Percentiles rank a stretch among this genome's conserved stretches.
Evolutionary conservation across 1,140 invertebrate species (phyloP).

Genomic region (Sycobia sp.): DNA sequence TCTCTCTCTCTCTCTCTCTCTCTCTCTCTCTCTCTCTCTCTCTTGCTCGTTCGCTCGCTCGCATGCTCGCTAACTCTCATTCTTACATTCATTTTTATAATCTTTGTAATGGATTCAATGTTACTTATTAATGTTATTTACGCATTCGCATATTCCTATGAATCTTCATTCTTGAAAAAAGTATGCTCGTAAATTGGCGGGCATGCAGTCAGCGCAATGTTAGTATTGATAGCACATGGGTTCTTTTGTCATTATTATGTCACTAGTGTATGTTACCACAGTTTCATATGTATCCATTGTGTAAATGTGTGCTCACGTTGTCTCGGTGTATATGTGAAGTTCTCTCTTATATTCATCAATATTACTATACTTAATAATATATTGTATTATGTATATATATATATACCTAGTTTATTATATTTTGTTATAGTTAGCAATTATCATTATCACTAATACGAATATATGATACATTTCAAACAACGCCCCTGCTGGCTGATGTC

Average conservation of each 20-base stretch:
- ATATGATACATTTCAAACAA: slow-evolving; percentile 64
- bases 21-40: slow-evolving; percentile 30
- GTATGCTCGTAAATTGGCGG: slow-evolving; percentile 41
- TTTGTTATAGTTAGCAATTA: slow-evolving; percentile 49
- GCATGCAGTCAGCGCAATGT: slow-evolving; percentile 46
- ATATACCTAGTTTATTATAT: slow-evolving; percentile 60
- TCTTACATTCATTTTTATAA: slow-evolving; percentile 27
- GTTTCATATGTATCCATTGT: slow-evolving; percentile 22
- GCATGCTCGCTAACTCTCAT: slow-evolving; percentile 26
- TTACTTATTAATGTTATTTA: slow-evolving; percentile 49
- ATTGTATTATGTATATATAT: slow-evolving; percentile 48
- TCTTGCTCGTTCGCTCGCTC: slow-evolving; percentile 32
- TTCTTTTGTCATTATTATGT: slow-evolving; percentile 17
- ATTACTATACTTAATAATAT: slow-evolving; percentile 44
- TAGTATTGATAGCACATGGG: slow-evolving; percentile 40
- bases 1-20: slow-evolving; percentile 32
- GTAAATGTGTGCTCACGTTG: slow-evolving; percentile 22
- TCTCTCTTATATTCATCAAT: slow-evolving; percentile 39
- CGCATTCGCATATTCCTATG: slow-evolving; percentile 45
- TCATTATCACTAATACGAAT: slow-evolving; percentile 55
- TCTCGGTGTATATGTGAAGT: slow-evolving; percentile 23
- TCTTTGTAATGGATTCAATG: slow-evolving; percentile 43
- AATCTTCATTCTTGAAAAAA: slow-evolving; percentile 45
- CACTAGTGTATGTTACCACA: slow-evolving; percentile 18
- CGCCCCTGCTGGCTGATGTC: slow-evolving; percentile 50